These are phyloP conservation scores for Trichogramma pretiosum DNA, from an alignment of 1,140 invertebrate genomes.

Conservation along the genomic window DNA sequence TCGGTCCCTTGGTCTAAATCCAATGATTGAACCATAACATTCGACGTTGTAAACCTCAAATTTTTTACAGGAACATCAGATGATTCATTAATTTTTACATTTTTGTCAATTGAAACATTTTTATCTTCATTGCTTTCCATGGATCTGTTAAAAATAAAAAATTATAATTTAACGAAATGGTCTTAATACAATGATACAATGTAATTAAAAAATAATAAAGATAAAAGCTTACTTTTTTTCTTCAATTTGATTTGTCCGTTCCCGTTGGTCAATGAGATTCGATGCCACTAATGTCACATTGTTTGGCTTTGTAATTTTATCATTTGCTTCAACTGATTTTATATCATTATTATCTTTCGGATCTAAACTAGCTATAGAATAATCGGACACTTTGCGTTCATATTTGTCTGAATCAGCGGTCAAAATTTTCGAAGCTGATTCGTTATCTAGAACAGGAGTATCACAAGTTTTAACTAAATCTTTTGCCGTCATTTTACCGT, in stretches of 20 bases:
- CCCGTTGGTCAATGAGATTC: too few species aligned
- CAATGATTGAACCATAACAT: conserved; percentile 27
- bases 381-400: conserved; percentile 29
- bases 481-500: conserved; percentile 21
- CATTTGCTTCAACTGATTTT: conserved; percentile 29
- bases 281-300: too few species aligned
- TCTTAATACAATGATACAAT: too few species aligned
- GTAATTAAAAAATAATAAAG: too few species aligned
- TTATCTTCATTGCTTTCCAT: too few species aligned
- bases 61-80: too few species aligned
- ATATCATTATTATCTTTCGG: conserved; percentile 18
- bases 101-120: too few species aligned
- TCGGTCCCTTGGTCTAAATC: conserved; percentile 31
- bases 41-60: conserved; percentile 40
- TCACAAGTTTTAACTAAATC: conserved; percentile 27
- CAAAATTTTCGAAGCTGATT: conserved; percentile 14
- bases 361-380: conserved; percentile 28
- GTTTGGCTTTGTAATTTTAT: conserved; percentile 38
- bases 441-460: conserved; percentile 13
- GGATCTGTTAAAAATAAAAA: too few species aligned
- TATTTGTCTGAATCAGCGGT: conserved; percentile 17
- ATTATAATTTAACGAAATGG: too few species aligned
- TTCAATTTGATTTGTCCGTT: too few species aligned
- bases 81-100: too few species aligned
- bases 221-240: too few species aligned